These are phyloP conservation scores for Phaonia tiefii DNA, from an alignment of 2,888 invertebrate species.

Conservation along the genomic window DNA sequence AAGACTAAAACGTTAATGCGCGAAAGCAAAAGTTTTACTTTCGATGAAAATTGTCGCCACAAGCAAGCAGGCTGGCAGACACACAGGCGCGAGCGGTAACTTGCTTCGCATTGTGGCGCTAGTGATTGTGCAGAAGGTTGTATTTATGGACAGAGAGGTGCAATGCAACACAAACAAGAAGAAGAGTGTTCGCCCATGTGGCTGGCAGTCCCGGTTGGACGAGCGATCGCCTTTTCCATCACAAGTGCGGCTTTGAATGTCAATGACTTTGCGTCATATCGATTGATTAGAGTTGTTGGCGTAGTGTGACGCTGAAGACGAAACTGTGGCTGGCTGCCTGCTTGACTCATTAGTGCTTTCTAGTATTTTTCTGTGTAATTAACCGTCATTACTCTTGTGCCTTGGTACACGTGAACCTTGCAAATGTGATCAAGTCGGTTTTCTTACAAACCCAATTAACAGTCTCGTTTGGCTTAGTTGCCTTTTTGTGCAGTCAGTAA, in stretches of 20 bases:
- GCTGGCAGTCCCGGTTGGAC: neutral
- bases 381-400: neutral
- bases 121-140: conserved; percentile 1
- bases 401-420: neutral
- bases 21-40: conserved; percentile 46
- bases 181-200: neutral
- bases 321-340: too few species aligned
- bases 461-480: conserved; percentile 30
- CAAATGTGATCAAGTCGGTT: neutral
- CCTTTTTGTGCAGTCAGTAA: neutral
- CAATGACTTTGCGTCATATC: conserved; percentile 34
- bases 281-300: conserved; percentile 14
- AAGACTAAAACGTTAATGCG: neutral
- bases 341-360: neutral
- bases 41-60: conserved; percentile 36
- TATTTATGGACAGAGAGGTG: neutral
- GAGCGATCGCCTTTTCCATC: conserved; percentile 1
- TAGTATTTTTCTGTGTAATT: conserved; percentile 6
- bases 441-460: conserved; percentile 63
- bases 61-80: neutral
- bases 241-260: conserved; percentile 24
- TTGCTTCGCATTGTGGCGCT: neutral
- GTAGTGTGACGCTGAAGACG: neutral
- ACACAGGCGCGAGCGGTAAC: conserved; percentile 22
- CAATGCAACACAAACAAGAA: neutral